Base-by-base conservation (phyloP, 2,797 vertebrate genomes). In the Rachycentron canadum region DNA sequence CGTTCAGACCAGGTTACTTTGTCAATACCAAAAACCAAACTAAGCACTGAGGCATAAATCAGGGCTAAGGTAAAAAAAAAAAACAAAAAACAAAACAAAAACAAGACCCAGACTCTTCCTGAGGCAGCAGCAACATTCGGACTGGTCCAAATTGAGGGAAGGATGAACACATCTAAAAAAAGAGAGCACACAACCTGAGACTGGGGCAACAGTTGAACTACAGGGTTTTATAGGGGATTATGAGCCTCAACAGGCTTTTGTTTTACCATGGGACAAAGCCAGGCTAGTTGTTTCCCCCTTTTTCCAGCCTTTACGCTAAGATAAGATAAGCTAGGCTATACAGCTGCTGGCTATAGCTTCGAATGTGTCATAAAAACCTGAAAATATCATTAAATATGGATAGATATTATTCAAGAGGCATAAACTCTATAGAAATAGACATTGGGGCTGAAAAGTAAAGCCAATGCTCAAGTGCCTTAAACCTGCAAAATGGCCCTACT, bases 1-100 rank as follows among this genome's bases (percentile, higher is more conserved):
- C 36, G 49, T 63, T 19, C 13, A 21, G 9, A 52, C 38, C 13
- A 9, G 17, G 13, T 10, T 69, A 55, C 13, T 69, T 11, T 6
- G 28, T 67, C 32, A 59, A n/a, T 62, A 55, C 17, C 61, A 14
- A 17, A 21, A 73, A 67, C 28, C 70, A 47, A 76, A 65, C 53
- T 38, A 60, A 68, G 13, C 34, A 41, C 50, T 53, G 40, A 41
- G 40, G 14, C 14, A 16, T 41, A 41, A 14, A 2, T 19, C 41
- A 43, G 41, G 16, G 17, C 41, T 1, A 17, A 14, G 40, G 14
- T 41, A 6, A 1, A 19, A 43, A 43, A 14, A 40, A n/a, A n/a
- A n/a, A n/a, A n/a, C n/a, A n/a, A n/a, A n/a, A n/a, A n/a, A n/a
- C n/a, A n/a, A n/a, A n/a, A n/a, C n/a, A n/a, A 32, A 32, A 7